Conservation (phyloP, 2,888 invertebrate species). For the Drosophila mimica region DNA sequence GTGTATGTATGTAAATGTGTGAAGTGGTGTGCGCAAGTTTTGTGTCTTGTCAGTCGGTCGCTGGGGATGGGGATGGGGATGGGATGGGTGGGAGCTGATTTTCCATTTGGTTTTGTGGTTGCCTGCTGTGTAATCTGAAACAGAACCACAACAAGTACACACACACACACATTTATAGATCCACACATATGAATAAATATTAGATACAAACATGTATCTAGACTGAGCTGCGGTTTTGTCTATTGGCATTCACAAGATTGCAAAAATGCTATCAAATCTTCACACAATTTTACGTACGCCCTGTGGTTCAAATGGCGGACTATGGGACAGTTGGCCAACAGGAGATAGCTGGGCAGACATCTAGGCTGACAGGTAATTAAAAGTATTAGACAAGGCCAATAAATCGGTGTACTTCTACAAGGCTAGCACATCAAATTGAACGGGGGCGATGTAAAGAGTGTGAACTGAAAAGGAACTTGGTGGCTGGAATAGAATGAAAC, state of each 20-base stretch:
- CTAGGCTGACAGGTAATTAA: constrained; percentile 75
- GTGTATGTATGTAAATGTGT: constrained; percentile 2
- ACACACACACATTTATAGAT: constrained; percentile 13
- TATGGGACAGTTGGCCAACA: not conserved
- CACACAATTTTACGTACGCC: constrained; percentile 38
- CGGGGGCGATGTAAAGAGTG: constrained; percentile 49
- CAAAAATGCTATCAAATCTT: constrained; percentile 50
- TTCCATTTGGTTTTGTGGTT: constrained; percentile 67
- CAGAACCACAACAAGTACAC: constrained; percentile 40
- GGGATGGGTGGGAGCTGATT: constrained; percentile 32
- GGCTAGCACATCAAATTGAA: constrained; percentile 58
- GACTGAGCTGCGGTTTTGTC: constrained; percentile 38
- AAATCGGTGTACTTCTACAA: constrained; percentile 64
- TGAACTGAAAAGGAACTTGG: constrained; percentile 35
- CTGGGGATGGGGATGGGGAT: not conserved
- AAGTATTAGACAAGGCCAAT: constrained; percentile 66
- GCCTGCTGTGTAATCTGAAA: constrained; percentile 54
- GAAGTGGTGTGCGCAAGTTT: constrained; percentile 45
- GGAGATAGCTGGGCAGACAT: constrained; percentile 28
- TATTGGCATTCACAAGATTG: constrained; percentile 59
- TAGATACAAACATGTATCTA: not conserved
- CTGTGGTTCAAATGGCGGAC: constrained; percentile 28
- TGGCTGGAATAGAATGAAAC: constrained; percentile 11
- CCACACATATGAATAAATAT: constrained; percentile 1
- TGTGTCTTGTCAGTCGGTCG: constrained; percentile 13